These are phyloP conservation scores for Acanthosepion lycidas DNA, from an alignment of 2,888 invertebrate species.

Conservation along the genomic window DNA sequence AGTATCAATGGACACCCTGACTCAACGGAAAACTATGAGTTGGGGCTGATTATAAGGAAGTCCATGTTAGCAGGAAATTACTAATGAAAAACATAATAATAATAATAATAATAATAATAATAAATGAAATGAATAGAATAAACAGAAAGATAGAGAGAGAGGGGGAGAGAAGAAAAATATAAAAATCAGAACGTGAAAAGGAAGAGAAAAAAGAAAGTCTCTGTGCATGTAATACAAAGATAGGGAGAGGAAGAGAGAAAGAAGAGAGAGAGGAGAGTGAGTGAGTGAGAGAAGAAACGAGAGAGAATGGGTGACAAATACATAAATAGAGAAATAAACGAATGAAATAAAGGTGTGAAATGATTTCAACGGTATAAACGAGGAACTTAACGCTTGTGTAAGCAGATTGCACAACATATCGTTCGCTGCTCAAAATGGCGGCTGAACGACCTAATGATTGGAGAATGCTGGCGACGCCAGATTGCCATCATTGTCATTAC, in stretches of 20 bases:
- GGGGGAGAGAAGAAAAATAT: not conserved
- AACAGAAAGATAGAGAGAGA: not conserved
- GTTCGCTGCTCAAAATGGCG: not conserved
- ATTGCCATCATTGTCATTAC: not conserved
- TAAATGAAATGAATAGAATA: not conserved
- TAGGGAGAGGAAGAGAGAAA: not conserved
- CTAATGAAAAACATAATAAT: not conserved
- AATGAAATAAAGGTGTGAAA: not conserved
- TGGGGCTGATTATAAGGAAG: too few species aligned
- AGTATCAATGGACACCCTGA: not conserved
- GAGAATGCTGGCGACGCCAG: not conserved
- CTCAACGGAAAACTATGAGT: not conserved
- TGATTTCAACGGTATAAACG: not conserved
- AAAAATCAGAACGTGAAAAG: not conserved
- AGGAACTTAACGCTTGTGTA: not conserved
- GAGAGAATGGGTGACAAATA: not conserved
- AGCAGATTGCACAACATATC: constrained; percentile 12
- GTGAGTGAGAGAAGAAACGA: not conserved
- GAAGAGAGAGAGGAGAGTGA: not conserved
- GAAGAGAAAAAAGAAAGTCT: not conserved
- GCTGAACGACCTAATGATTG: not conserved
- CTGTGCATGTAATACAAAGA: not conserved
- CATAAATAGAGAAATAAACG: not conserved
- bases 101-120: not conserved
- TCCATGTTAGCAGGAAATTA: not conserved